These are phyloP conservation scores for Euspilapteryx auroguttella DNA, from an alignment of 2,888 invertebrate genomes.

Conservation along the genomic window DNA sequence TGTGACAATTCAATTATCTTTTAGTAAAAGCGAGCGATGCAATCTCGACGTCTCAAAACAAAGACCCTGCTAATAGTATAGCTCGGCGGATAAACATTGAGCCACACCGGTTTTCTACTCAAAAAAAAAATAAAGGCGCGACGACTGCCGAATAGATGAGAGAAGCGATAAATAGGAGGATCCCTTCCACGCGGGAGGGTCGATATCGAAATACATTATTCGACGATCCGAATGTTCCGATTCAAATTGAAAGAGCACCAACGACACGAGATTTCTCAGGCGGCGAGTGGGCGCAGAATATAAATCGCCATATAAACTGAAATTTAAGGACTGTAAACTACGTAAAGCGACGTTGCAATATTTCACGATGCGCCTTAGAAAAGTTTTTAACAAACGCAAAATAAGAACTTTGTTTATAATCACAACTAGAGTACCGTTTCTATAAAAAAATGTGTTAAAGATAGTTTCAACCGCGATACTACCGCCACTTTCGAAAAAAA, in stretches of 20 bases:
- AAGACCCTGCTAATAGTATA: slow-evolving; percentile 48
- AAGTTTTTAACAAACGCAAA: too few species aligned
- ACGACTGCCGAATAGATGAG: slow-evolving; percentile 55
- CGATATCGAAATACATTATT: slow-evolving; percentile 62
- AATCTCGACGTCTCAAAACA: slow-evolving; percentile 48
- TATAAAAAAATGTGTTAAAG: too few species aligned
- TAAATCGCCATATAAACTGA: slow-evolving; percentile 60
- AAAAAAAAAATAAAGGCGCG: slow-evolving; percentile 57
- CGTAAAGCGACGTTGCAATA: slow-evolving; percentile 8
- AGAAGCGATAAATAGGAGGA: slow-evolving; percentile 59
- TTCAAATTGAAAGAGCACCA: slow-evolving; percentile 63
- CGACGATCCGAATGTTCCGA: slow-evolving; percentile 60
- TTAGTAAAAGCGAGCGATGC: slow-evolving; percentile 30
- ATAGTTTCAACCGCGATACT: too few species aligned
- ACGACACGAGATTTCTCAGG: slow-evolving; percentile 60
- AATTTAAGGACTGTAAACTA: slow-evolving; percentile 54
- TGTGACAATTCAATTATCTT: slow-evolving; percentile 45
- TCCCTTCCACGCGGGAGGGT: slow-evolving; percentile 47
- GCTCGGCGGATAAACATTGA: slow-evolving; percentile 45
- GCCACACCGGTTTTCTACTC: slow-evolving; percentile 45
- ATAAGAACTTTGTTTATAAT: too few species aligned
- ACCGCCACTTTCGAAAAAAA: too few species aligned
- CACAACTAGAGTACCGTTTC: too few species aligned
- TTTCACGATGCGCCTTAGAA: too few species aligned
- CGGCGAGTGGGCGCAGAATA: slow-evolving; percentile 60